Evolutionary conservation across 2,797 vertebrate genomes (phyloP).

Genomic region (Caiman crocodilus): DNA sequence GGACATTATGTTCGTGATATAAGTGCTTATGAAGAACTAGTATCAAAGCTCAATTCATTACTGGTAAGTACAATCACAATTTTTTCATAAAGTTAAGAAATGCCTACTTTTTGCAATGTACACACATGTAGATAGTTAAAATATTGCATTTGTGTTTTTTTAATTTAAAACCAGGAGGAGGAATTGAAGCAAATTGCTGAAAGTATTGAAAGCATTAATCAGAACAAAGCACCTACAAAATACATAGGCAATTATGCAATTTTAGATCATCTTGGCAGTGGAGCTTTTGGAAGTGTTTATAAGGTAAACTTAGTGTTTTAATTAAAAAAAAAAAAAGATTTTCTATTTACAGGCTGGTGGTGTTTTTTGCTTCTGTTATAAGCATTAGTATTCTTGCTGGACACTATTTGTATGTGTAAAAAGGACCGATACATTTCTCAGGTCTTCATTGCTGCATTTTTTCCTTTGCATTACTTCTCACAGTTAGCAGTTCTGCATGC

Average conservation of each 20-base stretch:
- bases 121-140: background rate
- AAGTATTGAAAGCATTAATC: constrained; percentile 87
- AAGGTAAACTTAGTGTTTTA: constrained; percentile 82
- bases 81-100: background rate
- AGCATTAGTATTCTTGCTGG: background rate
- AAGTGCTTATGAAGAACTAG: constrained; percentile 86
- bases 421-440: background rate
- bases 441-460: background rate
- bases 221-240: constrained; percentile 88
- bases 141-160: constrained; percentile 12
- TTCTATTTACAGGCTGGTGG: background rate
- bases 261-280: constrained; percentile 91
- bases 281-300: constrained; percentile 92
- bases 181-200: constrained; percentile 87
- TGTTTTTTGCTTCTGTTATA: background rate
- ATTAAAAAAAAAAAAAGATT: background rate
- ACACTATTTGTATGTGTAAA: background rate
- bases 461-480: background rate
- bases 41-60: constrained; percentile 86
- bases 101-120: background rate
- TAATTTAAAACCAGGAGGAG: constrained; percentile 81
- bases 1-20: constrained; percentile 92
- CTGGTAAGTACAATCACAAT: constrained; percentile 79
- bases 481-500: background rate
- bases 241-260: constrained; percentile 88